Conservation (phyloP, 1,140 invertebrate genomes). For the Pseudomyrmex cubaensis region DNA sequence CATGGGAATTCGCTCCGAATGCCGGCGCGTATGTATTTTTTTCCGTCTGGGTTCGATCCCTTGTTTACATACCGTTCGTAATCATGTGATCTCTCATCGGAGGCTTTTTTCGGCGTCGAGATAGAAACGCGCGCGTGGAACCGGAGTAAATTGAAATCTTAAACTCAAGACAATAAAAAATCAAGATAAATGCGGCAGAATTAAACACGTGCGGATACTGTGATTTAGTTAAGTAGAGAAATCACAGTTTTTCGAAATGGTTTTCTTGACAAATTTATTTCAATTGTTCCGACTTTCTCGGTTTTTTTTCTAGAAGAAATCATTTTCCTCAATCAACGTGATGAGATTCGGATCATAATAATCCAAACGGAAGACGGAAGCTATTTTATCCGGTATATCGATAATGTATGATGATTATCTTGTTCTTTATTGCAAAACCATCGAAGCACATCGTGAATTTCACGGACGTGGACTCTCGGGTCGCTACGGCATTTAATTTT, state of each 20-base stretch:
- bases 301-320: slow-evolving; percentile 21
- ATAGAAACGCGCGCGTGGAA: neutral
- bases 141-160: slow-evolving; percentile 13
- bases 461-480: slow-evolving; percentile 23
- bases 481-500: slow-evolving; percentile 57
- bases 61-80: slow-evolving; percentile 74
- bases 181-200: neutral
- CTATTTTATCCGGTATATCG: slow-evolving; percentile 49
- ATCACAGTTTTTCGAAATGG: neutral
- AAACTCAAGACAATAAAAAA: too few species aligned
- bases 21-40: slow-evolving; percentile 50
- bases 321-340: slow-evolving; percentile 32
- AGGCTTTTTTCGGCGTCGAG: slow-evolving; percentile 1
- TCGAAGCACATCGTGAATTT: slow-evolving; percentile 50
- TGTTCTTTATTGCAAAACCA: slow-evolving; percentile 50
- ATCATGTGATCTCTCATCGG: slow-evolving; percentile 45
- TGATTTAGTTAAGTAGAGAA: neutral
- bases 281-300: slow-evolving; percentile 21
- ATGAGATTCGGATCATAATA: slow-evolving; percentile 62
- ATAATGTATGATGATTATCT: slow-evolving; percentile 37
- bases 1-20: slow-evolving; percentile 77
- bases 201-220: neutral
- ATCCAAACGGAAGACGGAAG: slow-evolving; percentile 66
- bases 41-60: slow-evolving; percentile 66
- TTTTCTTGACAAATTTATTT: neutral